Evolutionary conservation across 2,113 vertebrate genomes (phyloP).

Genomic region (Archocentrus centrarchus): DNA sequence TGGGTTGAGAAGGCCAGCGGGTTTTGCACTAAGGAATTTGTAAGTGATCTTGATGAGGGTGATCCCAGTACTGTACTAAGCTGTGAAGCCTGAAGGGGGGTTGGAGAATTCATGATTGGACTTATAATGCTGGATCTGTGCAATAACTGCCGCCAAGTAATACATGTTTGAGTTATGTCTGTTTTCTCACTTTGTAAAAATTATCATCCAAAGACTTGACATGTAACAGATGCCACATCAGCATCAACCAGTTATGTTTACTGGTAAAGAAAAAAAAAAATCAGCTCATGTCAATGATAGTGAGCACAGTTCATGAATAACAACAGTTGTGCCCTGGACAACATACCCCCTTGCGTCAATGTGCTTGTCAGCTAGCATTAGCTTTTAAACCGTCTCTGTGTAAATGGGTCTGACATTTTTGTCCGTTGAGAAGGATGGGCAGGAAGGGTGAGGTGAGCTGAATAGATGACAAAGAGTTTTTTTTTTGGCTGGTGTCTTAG

Average conservation of each 20-base stretch:
- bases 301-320: conserved; percentile 48
- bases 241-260: conserved; percentile 27
- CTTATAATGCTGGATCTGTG: not conserved
- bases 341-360: conserved; percentile 38
- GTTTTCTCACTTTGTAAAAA: not conserved
- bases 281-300: conserved; percentile 6
- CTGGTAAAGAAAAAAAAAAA: not conserved
- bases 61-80: not conserved
- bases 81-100: not conserved
- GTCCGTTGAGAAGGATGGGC: conserved; percentile 51
- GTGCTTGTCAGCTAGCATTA: conserved; percentile 69
- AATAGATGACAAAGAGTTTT: conserved; percentile 38
- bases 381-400: conserved; percentile 39
- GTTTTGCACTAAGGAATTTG: not conserved
- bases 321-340: conserved; percentile 31
- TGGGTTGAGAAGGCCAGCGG: not conserved
- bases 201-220: not conserved
- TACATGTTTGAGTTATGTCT: not conserved
- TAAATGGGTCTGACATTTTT: conserved; percentile 64
- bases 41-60: not conserved
- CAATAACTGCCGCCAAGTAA: not conserved
- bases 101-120: not conserved
- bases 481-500: conserved; percentile 32
- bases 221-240: not conserved
- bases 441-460: conserved; percentile 45